Base-by-base conservation (phyloP, 2,797 vertebrate species). In the Diplodus sargus region DNA sequence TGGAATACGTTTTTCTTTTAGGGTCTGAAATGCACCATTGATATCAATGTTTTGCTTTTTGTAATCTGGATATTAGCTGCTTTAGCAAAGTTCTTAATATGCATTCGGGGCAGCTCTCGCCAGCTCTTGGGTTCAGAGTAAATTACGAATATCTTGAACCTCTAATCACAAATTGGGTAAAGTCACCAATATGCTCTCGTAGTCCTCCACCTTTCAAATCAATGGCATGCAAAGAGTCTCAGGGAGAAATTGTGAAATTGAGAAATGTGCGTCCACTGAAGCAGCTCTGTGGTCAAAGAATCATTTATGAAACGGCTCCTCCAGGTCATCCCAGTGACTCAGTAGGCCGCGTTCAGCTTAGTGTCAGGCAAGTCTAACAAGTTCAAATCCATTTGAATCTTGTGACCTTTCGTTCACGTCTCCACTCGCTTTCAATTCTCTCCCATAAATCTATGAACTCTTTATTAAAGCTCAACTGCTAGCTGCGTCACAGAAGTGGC, bases 311-410 rank as follows among this genome's bases (percentile, higher is more conserved):
- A 45, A 60, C 22, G 22, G 9, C 42, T 28, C 51, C 39, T 64
- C 42, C 48, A 49, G 48, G 49, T 66, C 56, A 75, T 52, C 25
- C 14, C 28, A 73, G 57, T 15, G 5, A 43, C 28, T 63, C 59
- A 13, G 52, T 3, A 49, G 47, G 23, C 25, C 16, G 34, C 54
- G 9, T 70, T 13, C 45, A 42, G 75, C 28, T 49, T 20, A 9
- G 30, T 5, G 16, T 66, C 45, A 61, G 17, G 45, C 15, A 25
- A 80, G 6, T 49, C 18, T 57, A 39, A 43, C 52, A 25, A 48
- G 23, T 18, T 68, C 22, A 53, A 62, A 59, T 74, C 42, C 10
- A 43, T 56, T 56, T 58, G 7, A 60, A 47, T 57, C 12, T 30
- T 23, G 45, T 62, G 45, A 51, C 34, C 49, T 65, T 48, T 74